A percentile compares a stretch with the other conserved stretches of the same genome.
Conservation (phyloP, 2,888 invertebrate species). For the Leptura quadrifasciata region DNA sequence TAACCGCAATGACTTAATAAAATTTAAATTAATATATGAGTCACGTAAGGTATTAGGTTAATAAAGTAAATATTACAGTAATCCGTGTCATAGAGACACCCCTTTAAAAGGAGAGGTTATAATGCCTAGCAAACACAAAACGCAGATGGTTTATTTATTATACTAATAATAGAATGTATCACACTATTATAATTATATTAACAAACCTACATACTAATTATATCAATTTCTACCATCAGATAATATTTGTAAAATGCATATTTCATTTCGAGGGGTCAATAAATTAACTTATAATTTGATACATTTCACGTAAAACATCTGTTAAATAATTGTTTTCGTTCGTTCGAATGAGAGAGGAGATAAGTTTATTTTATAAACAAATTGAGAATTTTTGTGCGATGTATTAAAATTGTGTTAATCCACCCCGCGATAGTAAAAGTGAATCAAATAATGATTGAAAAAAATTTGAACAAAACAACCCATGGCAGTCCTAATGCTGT, state of each 20-base stretch:
- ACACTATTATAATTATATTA: conserved; percentile 23
- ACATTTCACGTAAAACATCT: background rate
- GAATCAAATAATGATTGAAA: no score
- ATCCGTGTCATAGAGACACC: background rate
- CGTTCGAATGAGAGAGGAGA: no score
- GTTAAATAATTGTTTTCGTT: no score
- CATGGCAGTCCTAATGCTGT: no score
- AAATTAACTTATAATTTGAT: conserved; percentile 11
- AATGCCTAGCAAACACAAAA: conserved; percentile 20
- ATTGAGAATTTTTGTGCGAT: no score
- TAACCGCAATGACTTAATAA: background rate
- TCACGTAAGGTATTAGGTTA: conserved; percentile 1
- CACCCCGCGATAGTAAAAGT: no score
- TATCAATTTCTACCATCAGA: background rate
- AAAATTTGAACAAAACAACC: no score
- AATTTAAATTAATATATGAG: background rate
- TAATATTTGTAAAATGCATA: background rate
- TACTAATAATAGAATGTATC: background rate
- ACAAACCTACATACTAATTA: conserved; percentile 1
- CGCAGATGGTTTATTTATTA: conserved; percentile 11
- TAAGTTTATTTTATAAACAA: no score
- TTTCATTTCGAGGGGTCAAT: background rate
- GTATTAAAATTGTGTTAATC: no score
- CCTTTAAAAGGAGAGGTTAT: conserved; percentile 6
- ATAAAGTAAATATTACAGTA: conserved; percentile 2